A percentile compares a stretch with the other conserved stretches of the same genome.
These are phyloP conservation scores for Erebia aethiops DNA, from an alignment of 2,888 invertebrate species.

Conservation along the genomic window DNA sequence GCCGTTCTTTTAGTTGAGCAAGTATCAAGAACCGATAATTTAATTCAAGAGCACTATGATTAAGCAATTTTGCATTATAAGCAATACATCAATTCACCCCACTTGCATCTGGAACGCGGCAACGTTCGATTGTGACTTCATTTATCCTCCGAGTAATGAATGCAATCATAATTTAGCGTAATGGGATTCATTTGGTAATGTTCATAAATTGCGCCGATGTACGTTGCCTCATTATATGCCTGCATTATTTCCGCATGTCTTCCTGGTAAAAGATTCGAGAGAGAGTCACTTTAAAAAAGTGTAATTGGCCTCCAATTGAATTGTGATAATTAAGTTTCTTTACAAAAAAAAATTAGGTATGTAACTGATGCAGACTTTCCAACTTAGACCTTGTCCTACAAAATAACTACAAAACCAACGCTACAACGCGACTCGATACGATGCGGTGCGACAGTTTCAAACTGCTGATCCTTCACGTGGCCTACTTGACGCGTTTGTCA, in stretches of 20 bases:
- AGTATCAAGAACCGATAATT: neutral
- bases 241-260: conserved; percentile 25
- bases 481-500: too few species aligned
- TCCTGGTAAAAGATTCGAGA: conserved; percentile 18
- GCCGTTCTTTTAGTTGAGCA: neutral
- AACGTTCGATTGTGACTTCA: conserved; percentile 29
- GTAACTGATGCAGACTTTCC: too few species aligned
- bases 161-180: conserved; percentile 36
- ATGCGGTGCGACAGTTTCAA: too few species aligned
- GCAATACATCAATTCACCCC: conserved; percentile 24
- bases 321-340: neutral
- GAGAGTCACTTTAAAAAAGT: conserved; percentile 8
- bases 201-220: conserved; percentile 30
- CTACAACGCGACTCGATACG: too few species aligned
- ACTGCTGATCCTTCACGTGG: too few species aligned
- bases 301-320: conserved; percentile 4
- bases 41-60: conserved; percentile 16
- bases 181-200: conserved; percentile 30
- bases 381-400: too few species aligned
- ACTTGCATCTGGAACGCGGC: conserved; percentile 21
- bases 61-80: conserved; percentile 18
- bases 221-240: conserved; percentile 27
- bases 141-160: conserved; percentile 32
- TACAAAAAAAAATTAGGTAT: neutral
- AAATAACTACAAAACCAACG: too few species aligned